Conservation (phyloP, 2,888 invertebrate genomes). For the Drosophila tripunctata region DNA sequence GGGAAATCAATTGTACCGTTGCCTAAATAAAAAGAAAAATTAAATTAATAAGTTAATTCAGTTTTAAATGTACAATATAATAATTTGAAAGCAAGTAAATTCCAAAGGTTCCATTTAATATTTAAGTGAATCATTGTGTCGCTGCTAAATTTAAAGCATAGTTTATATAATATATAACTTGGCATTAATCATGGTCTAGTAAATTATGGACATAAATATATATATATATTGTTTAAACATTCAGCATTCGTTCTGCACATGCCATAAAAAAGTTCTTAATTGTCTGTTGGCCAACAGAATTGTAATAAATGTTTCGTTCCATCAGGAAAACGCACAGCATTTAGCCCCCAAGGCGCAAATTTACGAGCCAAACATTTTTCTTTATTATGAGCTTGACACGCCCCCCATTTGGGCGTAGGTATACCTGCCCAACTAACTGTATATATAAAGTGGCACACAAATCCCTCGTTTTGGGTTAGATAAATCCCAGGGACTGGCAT, state of each 20-base stretch:
- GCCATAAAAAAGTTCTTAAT: conserved; percentile 12
- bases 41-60: background rate
- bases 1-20: conserved; percentile 99
- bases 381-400: conserved; percentile 51
- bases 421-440: conserved; percentile 26
- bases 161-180: background rate
- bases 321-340: conserved; percentile 8
- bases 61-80: background rate
- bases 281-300: background rate
- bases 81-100: too few relatives aligned
- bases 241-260: background rate
- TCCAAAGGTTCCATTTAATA: background rate
- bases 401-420: background rate
- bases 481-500: conserved; percentile 47
- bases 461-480: conserved; percentile 25
- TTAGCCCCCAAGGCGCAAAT: conserved; percentile 13
- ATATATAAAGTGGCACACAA: conserved; percentile 47
- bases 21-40: conserved; percentile 86
- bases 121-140: too few relatives aligned
- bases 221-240: background rate
- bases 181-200: background rate
- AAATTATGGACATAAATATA: background rate
- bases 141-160: too few relatives aligned
- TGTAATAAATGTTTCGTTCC: conserved; percentile 7
- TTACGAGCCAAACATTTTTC: conserved; percentile 52